These are phyloP conservation scores for Hyalella azteca DNA, from an alignment of 2,888 invertebrate species.

Conservation along the genomic window DNA sequence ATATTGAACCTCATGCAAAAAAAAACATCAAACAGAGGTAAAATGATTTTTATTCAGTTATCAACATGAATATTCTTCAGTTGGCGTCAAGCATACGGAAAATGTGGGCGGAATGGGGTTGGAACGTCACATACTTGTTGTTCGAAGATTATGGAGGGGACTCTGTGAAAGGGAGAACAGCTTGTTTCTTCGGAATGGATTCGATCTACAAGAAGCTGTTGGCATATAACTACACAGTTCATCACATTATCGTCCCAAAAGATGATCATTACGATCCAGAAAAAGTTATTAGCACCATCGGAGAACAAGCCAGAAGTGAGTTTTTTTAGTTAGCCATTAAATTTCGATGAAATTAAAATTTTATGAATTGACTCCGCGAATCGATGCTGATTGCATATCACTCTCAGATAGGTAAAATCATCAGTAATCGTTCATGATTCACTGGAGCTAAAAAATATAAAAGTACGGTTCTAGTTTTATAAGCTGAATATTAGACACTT, in stretches of 20 bases:
- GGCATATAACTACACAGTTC: background rate
- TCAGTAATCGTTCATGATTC: too few relatives aligned
- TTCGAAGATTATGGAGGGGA: constrained; percentile 3
- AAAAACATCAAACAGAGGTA: too few relatives aligned
- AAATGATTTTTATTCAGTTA: too few relatives aligned
- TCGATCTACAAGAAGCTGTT: background rate
- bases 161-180: background rate
- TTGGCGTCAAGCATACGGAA: background rate
- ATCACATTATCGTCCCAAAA: background rate
- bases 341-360: too few relatives aligned
- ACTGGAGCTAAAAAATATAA: too few relatives aligned
- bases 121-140: background rate
- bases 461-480: too few relatives aligned
- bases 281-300: background rate
- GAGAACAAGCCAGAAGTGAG: background rate
- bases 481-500: too few relatives aligned
- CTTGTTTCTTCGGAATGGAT: constrained; percentile 13
- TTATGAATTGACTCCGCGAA: too few relatives aligned
- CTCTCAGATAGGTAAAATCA: too few relatives aligned
- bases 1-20: too few relatives aligned
- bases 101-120: background rate
- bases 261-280: background rate
- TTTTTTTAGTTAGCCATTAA: background rate
- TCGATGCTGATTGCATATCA: too few relatives aligned
- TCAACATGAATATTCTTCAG: too few relatives aligned